Evolutionary conservation across 1,140 invertebrate species (phyloP).

Genomic region (Scaptomyza pallida): DNA sequence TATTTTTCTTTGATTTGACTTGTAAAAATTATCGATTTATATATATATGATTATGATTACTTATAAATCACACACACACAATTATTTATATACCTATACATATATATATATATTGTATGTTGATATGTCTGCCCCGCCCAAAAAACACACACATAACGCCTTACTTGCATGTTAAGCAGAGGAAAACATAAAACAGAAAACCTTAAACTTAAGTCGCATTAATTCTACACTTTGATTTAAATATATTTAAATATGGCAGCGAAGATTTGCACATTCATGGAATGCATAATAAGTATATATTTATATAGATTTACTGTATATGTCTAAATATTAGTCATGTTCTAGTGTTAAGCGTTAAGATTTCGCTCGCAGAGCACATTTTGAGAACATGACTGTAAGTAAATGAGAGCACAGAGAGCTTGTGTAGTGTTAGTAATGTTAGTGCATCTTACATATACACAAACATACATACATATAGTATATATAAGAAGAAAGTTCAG

Average conservation of each 20-base stretch:
- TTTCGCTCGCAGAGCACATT: slow-evolving; percentile 1
- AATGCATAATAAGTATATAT: slow-evolving; percentile 6
- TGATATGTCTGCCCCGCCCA: slow-evolving; percentile 50
- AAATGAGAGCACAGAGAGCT: slow-evolving; percentile 7
- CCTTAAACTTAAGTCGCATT: slow-evolving; percentile 48
- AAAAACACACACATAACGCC: slow-evolving; percentile 60
- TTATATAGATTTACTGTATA: not conserved
- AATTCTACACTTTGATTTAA: slow-evolving; percentile 28
- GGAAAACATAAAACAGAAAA: not conserved
- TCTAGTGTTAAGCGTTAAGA: slow-evolving; percentile 4
- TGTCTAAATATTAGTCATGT: slow-evolving; percentile 26
- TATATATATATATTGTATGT: slow-evolving; percentile 32
- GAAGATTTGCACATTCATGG: slow-evolving; percentile 16
- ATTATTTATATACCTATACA: slow-evolving; percentile 33
- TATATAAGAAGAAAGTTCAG: slow-evolving; percentile 24
- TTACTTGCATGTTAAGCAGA: slow-evolving; percentile 54
- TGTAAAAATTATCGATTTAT: slow-evolving; percentile 47
- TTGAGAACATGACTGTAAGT: slow-evolving; percentile 34
- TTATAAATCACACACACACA: slow-evolving; percentile 18
- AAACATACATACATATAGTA: too few relatives aligned
- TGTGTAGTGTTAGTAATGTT: slow-evolving; percentile 14
- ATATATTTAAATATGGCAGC: slow-evolving; percentile 10
- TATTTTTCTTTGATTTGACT: slow-evolving; percentile 29
- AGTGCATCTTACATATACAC: slow-evolving; percentile 22
- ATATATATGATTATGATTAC: slow-evolving; percentile 35